Evolutionary conservation across 2,113 vertebrate species (phyloP), one percentile per base, ranked within the genome.

Genomic region (Myanophis thanlyinensis): DNA sequence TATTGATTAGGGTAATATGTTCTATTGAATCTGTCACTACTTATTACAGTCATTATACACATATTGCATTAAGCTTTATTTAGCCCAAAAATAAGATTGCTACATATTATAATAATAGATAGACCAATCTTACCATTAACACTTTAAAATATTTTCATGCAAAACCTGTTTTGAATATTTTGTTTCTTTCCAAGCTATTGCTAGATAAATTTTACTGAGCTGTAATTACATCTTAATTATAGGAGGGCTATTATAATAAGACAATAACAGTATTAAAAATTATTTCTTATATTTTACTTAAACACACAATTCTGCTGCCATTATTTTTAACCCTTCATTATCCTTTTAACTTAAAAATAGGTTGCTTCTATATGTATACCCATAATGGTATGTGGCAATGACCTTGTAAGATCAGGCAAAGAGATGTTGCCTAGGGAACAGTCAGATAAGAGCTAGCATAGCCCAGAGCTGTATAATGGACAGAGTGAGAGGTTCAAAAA

Each of bases 261-360:
- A 86, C 15, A 56, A 93, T 87, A 20, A 93, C 1, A n/a, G 0
- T 80, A 62, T 2, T 89, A 59, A 49, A 23, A 92, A 87, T 8
- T 49, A 49, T 89, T 94, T 30, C 93, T 92, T 93, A 30, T 73
- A 23, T 92, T 94, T 51, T 67, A 67, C 44, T 91, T 85, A 73
- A 89, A 1, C 62, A 84, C 10, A 23, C 51, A 89, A 84, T 84
- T 47, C 27, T 89, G 2, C 18, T 91, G 95, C 12, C 20, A 53
- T 40, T 2, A 27, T 4, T 87, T 94, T 0, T 62, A 15, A n/a
- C 93, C 1, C 47, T 51, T 1, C 49, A 92, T n/a, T 25, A 91
- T 47, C 90, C 25, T 80, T 49, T 44, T 88, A 88, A 44, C n/a
- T 27, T 87, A 92, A 92, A 46, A 87, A 62, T n/a, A 87, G 59